Base-by-base conservation (phyloP, 2,113 vertebrate species). In the Siphamia tubifer region DNA sequence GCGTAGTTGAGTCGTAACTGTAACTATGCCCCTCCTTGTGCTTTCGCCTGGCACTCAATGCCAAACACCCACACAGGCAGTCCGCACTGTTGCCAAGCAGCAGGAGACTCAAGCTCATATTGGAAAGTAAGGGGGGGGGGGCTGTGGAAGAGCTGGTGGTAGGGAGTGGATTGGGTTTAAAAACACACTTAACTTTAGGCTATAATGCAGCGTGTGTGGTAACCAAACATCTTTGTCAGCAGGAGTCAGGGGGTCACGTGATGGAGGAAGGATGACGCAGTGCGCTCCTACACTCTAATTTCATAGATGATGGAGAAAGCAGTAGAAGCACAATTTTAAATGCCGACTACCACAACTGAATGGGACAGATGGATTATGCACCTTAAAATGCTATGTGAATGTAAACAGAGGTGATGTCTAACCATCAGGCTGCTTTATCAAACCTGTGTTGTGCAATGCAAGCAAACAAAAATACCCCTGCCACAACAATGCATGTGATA, bases 81-180 rank as follows among this genome's bases (percentile, higher is more conserved):
- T 68, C 64, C 77, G 8, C 82, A 53, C 82, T 84, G 89, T 91
- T 91, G 89, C 89, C 89, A 91, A 89, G 89, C 89, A 91, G 89
- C 87, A 79, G 82, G 83, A 89, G 86, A 89, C 82, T 87, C 70
- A 38, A 66, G 78, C 75, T 82, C 47, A 20, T 68, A 35, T 43
- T 72, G 62, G 69, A 77, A 67, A 81, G 65, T 39, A 13, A 6
- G 32, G 21, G 36, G 20, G 28, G 12, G 12, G 15, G 24, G 28
- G 28, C 49, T 28, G 71, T 64, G 57, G 65, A 49, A 43, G 25
- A 64, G 34, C 45, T 52, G 67, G 63, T 58, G 27, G 31, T 23
- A 21, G 15, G 28, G 66, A 45, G 49, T 10, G 47, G 17, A 25
- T 8, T 19, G 24, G 8, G 20, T 34, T 35, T 42, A 64, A 49